Conservation (phyloP, 2,888 invertebrate species). For the Eristalis intricaria region DNA sequence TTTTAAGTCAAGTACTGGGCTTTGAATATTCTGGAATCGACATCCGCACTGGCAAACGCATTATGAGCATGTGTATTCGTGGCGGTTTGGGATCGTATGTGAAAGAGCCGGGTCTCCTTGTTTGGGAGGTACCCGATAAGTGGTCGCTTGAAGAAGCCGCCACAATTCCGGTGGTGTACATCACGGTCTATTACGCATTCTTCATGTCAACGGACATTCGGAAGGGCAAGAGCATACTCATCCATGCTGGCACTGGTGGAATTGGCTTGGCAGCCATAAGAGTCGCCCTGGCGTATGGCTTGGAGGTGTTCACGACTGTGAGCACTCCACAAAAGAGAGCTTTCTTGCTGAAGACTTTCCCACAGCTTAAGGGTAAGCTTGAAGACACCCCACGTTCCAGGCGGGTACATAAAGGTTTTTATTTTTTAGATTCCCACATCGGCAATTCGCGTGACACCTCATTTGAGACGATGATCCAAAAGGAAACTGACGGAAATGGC, state of each 20-base stretch:
- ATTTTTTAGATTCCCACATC: conserved; percentile 84
- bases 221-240: conserved; percentile 81
- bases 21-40: conserved; percentile 86
- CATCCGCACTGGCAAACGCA: conserved; percentile 83
- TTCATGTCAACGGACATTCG: conserved; percentile 78
- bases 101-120: conserved; percentile 74
- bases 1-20: conserved; percentile 86
- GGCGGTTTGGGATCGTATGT: conserved; percentile 83
- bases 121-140: conserved; percentile 87
- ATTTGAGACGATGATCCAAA: conserved; percentile 93
- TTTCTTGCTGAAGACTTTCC: conserved; percentile 83
- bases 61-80: conserved; percentile 85
- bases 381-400: neutral
- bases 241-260: conserved; percentile 87
- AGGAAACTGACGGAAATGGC: conserved; percentile 91
- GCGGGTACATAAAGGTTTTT: neutral
- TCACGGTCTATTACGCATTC: conserved; percentile 84
- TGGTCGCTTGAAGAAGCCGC: conserved; percentile 90
- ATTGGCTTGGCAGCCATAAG: conserved; percentile 91
- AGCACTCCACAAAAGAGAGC: conserved; percentile 85
- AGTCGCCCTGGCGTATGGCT: conserved; percentile 85
- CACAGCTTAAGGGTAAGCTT: conserved; percentile 83
- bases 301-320: conserved; percentile 88
- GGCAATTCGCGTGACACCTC: conserved; percentile 93
- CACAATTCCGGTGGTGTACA: conserved; percentile 90